These are phyloP conservation scores for Melipona beecheii DNA, from an alignment of 2,888 invertebrate species.

Conservation along the genomic window DNA sequence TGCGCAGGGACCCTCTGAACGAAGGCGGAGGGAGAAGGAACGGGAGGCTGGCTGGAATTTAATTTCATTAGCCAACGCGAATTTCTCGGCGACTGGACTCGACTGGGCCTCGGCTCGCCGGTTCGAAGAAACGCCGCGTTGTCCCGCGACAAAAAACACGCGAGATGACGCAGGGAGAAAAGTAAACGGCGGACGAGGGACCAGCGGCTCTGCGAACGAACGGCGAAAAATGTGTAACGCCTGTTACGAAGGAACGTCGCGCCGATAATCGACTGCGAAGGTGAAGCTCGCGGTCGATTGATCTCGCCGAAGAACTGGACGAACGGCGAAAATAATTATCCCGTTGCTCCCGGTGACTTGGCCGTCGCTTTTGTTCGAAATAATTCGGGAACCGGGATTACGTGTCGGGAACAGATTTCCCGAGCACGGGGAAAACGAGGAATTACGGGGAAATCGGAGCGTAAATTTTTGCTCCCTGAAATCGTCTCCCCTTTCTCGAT, in stretches of 20 bases:
- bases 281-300: not conserved
- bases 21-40: constrained; percentile 33
- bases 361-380: not conserved
- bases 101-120: constrained; percentile 28
- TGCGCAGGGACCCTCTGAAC: constrained; percentile 28
- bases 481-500: constrained; percentile 52
- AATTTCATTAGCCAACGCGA: constrained; percentile 77
- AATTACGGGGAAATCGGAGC: constrained; percentile 38
- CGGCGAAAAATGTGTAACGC: not conserved
- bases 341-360: constrained; percentile 14
- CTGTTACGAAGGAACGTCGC: not conserved
- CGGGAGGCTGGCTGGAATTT: constrained; percentile 66
- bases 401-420: constrained; percentile 1
- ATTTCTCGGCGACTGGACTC: constrained; percentile 71
- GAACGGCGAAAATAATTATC: constrained; percentile 37
- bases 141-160: constrained; percentile 26
- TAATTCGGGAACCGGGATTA: constrained; percentile 4
- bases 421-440: constrained; percentile 7
- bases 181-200: constrained; percentile 11
- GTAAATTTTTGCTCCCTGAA: constrained; percentile 41
- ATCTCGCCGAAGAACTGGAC: not conserved
- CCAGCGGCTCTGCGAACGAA: not conserved
- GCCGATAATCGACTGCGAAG: not conserved
- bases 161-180: constrained; percentile 1
- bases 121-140: constrained; percentile 55